Evolutionary conservation across 2,888 invertebrate genomes (phyloP).

Genomic region (Caenorhabditis japonica): DNA sequence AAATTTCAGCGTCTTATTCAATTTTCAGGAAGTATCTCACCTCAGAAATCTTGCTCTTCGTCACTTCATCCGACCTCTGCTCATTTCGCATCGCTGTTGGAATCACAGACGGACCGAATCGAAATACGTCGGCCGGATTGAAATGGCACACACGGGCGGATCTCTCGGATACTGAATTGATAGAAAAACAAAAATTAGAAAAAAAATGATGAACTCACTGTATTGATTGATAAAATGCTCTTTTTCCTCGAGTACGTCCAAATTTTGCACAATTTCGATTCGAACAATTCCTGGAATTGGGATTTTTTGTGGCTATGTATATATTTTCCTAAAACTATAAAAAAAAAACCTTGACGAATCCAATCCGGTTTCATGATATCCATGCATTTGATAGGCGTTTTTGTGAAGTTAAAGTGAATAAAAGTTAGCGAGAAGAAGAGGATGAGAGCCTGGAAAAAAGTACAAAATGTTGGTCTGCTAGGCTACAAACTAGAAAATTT

Average conservation of each 20-base stretch:
- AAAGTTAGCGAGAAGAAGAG: conserved; percentile 93
- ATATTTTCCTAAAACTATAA: conserved; percentile 1
- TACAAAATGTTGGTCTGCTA: background rate
- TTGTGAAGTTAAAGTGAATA: conserved; percentile 93
- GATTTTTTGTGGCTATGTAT: background rate
- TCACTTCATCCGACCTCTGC: background rate
- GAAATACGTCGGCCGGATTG: conserved; percentile 60
- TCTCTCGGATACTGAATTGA: conserved; percentile 42
- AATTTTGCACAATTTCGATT: conserved; percentile 85
- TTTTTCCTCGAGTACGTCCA: conserved; percentile 61
- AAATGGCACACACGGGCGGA: conserved; percentile 54
- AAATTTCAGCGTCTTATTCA: too few species aligned
- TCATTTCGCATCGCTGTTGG: conserved; percentile 51
- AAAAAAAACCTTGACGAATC: conserved; percentile 32
- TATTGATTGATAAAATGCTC: conserved; percentile 54
- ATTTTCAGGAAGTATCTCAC: too few species aligned
- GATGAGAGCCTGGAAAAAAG: conserved; percentile 82
- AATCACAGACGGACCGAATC: conserved; percentile 61
- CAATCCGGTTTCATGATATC: conserved; percentile 80
- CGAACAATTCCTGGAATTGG: conserved; percentile 85
- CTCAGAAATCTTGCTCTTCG: too few species aligned
- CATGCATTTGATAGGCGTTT: conserved; percentile 92
- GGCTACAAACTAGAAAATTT: too few species aligned
- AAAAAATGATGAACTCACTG: conserved; percentile 40
- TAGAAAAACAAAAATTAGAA: too few species aligned